Conservation (phyloP, 2,797 vertebrate species). For the Amazonetta brasiliensis region DNA sequence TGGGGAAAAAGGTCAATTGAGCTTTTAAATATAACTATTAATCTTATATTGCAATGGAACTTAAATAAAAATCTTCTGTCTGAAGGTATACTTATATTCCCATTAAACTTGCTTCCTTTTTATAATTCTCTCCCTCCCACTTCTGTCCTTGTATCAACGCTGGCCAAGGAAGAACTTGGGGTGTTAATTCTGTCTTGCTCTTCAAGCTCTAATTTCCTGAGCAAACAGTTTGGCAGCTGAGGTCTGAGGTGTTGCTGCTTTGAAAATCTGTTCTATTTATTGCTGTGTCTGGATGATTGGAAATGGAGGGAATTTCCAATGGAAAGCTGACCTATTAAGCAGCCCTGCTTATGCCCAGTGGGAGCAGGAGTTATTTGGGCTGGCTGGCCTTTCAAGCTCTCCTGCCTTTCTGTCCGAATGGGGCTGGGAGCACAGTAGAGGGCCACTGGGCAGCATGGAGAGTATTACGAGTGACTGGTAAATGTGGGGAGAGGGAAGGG, state of each 20-base stretch:
- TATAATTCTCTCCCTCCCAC: background rate
- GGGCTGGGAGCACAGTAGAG: background rate
- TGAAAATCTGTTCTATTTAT: background rate
- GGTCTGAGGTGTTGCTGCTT: background rate
- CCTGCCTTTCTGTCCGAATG: background rate
- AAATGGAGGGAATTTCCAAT: background rate
- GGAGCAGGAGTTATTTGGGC: background rate
- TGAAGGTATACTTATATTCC: slow-evolving; percentile 3
- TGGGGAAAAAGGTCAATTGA: slow-evolving; percentile 29
- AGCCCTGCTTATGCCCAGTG: background rate
- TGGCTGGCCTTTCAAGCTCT: background rate
- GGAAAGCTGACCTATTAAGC: background rate
- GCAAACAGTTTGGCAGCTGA: background rate
- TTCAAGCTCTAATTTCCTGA: background rate
- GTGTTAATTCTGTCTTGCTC: background rate
- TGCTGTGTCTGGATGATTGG: background rate
- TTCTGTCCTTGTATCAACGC: background rate
- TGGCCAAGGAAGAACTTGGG: background rate
- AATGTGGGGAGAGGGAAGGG: background rate
- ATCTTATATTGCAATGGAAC: background rate
- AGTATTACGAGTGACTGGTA: background rate
- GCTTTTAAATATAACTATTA: slow-evolving; percentile 16
- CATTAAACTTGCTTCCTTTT: background rate
- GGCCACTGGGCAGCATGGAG: fast-evolving
- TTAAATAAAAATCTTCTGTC: background rate